Conservation (phyloP, 2,113 vertebrate genomes). For the Ceuthmochares aereus region DNA sequence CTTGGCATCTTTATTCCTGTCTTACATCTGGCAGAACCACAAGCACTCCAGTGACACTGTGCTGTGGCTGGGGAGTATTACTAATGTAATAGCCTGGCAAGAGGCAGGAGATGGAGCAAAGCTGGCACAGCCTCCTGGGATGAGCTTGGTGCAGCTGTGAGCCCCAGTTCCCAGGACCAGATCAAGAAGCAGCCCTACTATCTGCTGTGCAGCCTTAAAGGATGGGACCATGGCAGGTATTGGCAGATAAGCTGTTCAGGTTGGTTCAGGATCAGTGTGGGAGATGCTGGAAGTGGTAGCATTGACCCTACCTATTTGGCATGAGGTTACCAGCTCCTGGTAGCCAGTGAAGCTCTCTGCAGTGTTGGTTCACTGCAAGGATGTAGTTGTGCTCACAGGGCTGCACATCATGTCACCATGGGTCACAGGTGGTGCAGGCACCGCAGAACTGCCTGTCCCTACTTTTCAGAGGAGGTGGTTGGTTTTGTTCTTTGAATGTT, state of each 20-base stretch:
- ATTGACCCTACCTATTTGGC: neutral
- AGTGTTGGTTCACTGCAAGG: neutral
- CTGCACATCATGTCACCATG: accelerated
- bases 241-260: neutral
- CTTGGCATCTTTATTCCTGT: neutral
- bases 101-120: neutral
- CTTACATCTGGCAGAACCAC: neutral
- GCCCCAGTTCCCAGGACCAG: neutral
- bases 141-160: neutral
- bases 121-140: neutral
- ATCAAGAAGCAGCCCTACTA: neutral
- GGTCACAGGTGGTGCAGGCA: neutral
- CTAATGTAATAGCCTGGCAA: neutral
- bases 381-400: neutral
- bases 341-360: neutral
- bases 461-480: neutral
- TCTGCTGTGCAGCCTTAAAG: neutral
- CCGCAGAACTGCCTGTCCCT: neutral
- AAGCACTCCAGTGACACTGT: neutral
- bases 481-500: neutral
- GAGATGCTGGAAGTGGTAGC: neutral
- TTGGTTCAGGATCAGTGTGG: neutral
- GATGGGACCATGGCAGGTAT: neutral
- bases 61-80: neutral
- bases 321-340: neutral